These are phyloP conservation scores for Oreocharis arfaki DNA, from an alignment of 2,113 vertebrate genomes.

Conservation along the genomic window DNA sequence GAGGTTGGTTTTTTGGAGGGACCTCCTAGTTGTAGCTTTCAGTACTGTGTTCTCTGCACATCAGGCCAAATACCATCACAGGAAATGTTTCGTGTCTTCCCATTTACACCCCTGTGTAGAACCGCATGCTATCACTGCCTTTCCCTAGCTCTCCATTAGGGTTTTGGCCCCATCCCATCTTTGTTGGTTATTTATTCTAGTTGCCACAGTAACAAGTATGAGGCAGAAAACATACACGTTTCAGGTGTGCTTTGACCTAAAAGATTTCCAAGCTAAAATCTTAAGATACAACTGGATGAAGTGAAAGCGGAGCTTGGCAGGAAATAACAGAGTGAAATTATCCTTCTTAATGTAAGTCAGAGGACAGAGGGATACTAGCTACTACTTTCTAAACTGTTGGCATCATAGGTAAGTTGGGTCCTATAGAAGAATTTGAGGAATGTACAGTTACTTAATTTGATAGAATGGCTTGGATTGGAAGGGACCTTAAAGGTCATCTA, in stretches of 20 bases:
- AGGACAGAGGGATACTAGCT: neutral
- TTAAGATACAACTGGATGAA: neutral
- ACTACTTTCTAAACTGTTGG: neutral
- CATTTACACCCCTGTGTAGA: neutral
- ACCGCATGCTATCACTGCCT: rapidly evolving
- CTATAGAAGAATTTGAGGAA: neutral
- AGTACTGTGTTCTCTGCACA: neutral
- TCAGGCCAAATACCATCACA: neutral
- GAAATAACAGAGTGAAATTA: neutral
- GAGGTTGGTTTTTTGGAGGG: neutral
- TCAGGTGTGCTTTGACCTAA: neutral
- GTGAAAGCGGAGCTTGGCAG: neutral
- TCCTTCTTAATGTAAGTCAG: neutral
- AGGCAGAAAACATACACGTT: neutral
- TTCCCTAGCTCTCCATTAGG: neutral
- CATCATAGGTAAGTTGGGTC: neutral
- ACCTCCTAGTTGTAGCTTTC: neutral
- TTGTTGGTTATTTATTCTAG: neutral
- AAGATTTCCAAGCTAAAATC: neutral
- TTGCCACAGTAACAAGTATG: neutral
- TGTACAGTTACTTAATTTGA: neutral
- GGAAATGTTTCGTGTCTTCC: neutral
- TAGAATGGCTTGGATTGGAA: neutral
- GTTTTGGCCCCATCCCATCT: neutral
- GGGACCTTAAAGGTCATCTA: neutral